A percentile compares a stretch with the other conserved stretches of the same genome.
These are phyloP conservation scores for Conchocele bisecta DNA, from an alignment of 2,888 invertebrate species.

Conservation along the genomic window DNA sequence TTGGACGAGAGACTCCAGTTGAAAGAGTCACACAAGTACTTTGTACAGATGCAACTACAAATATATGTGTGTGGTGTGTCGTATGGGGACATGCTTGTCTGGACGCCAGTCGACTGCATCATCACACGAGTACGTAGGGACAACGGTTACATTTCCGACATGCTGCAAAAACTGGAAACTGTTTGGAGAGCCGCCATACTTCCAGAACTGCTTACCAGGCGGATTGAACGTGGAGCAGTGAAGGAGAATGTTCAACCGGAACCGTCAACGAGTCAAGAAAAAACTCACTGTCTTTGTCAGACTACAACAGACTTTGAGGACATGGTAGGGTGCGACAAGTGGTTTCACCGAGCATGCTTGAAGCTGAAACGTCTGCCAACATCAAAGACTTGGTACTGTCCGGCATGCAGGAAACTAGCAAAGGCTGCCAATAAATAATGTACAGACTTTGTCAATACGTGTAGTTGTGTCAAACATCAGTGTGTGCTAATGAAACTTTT, in stretches of 20 bases:
- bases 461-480: no score
- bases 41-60: not conserved
- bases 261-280: not conserved
- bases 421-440: not conserved
- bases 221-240: not conserved
- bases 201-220: constrained; percentile 2
- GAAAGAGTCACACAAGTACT: not conserved
- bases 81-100: not conserved
- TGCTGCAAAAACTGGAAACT: not conserved
- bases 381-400: not conserved
- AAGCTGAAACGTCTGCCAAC: not conserved
- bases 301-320: not conserved
- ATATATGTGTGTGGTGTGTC: not conserved
- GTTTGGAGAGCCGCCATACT: not conserved
- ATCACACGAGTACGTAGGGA: not conserved
- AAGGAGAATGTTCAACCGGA: not conserved
- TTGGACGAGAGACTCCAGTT: not conserved
- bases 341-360: not conserved
- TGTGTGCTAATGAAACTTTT: no score
- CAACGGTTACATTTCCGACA: not conserved
- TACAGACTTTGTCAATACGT: no score
- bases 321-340: not conserved
- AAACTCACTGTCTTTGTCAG: not conserved
- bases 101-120: not conserved
- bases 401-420: not conserved